Evolutionary conservation across 2,888 invertebrate species (phyloP).

Genomic region (Cantharis rustica): DNA sequence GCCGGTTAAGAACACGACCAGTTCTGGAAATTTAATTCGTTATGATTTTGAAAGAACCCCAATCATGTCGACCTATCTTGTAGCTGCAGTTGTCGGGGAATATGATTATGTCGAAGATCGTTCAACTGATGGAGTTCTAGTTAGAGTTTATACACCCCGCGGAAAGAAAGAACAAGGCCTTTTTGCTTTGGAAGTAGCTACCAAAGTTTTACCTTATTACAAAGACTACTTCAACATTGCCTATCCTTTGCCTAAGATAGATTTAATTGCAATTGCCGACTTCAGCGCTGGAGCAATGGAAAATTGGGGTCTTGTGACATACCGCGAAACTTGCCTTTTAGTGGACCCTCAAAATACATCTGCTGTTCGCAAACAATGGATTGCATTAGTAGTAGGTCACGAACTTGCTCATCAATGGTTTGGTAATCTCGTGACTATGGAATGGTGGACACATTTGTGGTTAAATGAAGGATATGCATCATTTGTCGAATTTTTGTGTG

Average conservation of each 20-base stretch:
- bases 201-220: conserved; percentile 89
- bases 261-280: conserved; percentile 93
- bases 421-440: conserved; percentile 97
- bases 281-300: conserved; percentile 97
- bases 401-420: conserved; percentile 98
- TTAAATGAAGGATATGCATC: conserved; percentile 87
- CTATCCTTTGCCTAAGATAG: conserved; percentile 94
- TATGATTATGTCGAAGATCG: conserved; percentile 88
- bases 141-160: conserved; percentile 82
- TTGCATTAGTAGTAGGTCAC: conserved; percentile 87
- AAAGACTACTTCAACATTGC: conserved; percentile 92
- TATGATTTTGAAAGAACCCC: conserved; percentile 81
- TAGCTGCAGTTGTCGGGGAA: conserved; percentile 92
- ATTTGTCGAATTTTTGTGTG: conserved; percentile 93
- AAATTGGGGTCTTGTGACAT: conserved; percentile 94
- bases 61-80: conserved; percentile 92
- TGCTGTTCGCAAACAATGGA: conserved; percentile 78
- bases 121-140: conserved; percentile 79
- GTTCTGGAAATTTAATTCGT: conserved; percentile 35
- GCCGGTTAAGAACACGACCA: conserved; percentile 62
- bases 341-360: conserved; percentile 91
- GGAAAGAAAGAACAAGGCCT: conserved; percentile 90
- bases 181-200: conserved; percentile 89
- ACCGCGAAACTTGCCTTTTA: conserved; percentile 85
- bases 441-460: conserved; percentile 97